Evolutionary conservation across 2,113 vertebrate genomes (phyloP).

Genomic region (Grallaria varia): DNA sequence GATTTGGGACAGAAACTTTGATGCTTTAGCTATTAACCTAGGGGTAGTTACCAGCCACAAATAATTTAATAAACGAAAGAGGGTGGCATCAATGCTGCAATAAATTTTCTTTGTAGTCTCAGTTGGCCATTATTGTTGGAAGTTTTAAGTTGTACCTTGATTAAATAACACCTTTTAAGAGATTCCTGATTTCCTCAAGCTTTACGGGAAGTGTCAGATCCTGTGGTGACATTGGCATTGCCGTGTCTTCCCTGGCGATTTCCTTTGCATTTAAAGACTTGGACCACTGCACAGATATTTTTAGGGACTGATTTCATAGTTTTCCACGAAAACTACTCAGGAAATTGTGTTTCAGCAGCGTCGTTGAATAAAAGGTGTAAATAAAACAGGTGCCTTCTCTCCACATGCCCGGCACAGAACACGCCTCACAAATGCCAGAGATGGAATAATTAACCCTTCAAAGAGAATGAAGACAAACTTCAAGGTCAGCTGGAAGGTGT

Average conservation of each 20-base stretch:
- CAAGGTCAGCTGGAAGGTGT: conserved; percentile 17
- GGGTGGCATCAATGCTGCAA: not conserved
- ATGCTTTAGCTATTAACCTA: not conserved
- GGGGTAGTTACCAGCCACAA: not conserved
- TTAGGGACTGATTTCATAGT: not conserved
- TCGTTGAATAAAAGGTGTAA: not conserved
- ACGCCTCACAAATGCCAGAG: not conserved
- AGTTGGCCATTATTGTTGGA: not conserved
- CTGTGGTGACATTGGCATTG: not conserved
- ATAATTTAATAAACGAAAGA: not conserved
- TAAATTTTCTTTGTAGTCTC: not conserved
- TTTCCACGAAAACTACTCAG: not conserved
- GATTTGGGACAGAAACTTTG: not conserved
- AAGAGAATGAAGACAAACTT: not conserved
- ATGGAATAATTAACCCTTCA: not conserved
- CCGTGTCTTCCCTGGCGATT: not conserved
- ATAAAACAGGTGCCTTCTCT: not conserved
- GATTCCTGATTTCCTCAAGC: not conserved
- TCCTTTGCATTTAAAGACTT: not conserved
- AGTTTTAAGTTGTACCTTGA: not conserved
- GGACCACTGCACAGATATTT: not conserved
- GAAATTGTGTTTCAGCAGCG: not conserved
- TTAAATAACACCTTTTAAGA: not conserved
- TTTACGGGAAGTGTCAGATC: not conserved
- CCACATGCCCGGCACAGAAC: not conserved